phyloP scores from a whole-genome alignment of 2,113 vertebrate genomes.

The Nothocercus julius region DNA sequence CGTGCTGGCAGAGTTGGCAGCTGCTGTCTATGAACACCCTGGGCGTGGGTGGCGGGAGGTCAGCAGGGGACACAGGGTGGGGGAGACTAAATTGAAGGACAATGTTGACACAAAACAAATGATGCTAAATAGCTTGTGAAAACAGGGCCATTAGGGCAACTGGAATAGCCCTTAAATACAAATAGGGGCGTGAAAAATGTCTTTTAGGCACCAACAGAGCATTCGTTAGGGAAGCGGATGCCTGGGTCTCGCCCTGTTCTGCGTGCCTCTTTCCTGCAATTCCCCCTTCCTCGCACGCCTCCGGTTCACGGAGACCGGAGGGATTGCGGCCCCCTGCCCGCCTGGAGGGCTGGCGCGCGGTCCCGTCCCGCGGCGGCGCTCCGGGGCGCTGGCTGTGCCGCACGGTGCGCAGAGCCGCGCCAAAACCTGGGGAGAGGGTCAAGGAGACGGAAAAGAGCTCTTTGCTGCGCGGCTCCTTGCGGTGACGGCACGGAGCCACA shows the following conservation, averaged over 20 bases:
- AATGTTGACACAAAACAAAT: slow-evolving; percentile 57
- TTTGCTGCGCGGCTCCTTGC: neutral
- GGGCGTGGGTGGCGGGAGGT: slow-evolving; percentile 48
- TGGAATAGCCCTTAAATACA: slow-evolving; percentile 29
- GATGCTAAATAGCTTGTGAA: slow-evolving; percentile 58
- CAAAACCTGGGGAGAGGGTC: neutral
- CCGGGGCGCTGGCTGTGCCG: too few species aligned
- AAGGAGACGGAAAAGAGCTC: neutral
- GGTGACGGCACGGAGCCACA: neutral
- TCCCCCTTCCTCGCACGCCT: too few species aligned
- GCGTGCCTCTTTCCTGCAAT: too few species aligned
- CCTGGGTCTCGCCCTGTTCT: neutral
- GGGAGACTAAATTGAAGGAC: slow-evolving; percentile 33
- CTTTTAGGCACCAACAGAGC: slow-evolving; percentile 33
- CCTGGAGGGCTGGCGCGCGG: too few species aligned
- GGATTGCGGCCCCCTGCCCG: too few species aligned
- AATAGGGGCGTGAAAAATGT: slow-evolving; percentile 26
- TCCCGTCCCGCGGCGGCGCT: too few species aligned
- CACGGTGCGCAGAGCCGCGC: neutral
- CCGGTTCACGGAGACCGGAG: too few species aligned
- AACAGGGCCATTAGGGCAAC: slow-evolving; percentile 45
- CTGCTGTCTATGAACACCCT: neutral
- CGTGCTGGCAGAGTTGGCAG: neutral
- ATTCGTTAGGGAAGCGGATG: neutral
- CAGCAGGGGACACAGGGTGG: slow-evolving; percentile 18